Evolutionary conservation across 1,140 invertebrate species (phyloP).

Genomic region (Linepithema humile): DNA sequence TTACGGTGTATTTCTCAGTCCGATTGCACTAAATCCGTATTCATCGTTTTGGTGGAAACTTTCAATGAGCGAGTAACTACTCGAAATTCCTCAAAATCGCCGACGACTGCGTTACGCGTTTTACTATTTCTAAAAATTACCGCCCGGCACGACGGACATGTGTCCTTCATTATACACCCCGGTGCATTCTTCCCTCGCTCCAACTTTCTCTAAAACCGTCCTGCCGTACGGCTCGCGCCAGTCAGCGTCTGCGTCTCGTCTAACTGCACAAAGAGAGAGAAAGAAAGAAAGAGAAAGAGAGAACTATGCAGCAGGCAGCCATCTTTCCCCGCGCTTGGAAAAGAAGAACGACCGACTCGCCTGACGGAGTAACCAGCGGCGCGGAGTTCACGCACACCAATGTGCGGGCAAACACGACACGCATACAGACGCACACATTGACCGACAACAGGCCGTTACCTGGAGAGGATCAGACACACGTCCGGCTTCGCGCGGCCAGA

Average conservation of each 20-base stretch:
- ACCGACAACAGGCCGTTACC: neutral
- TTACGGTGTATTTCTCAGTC: neutral
- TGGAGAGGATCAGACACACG: neutral
- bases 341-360: conserved; percentile 39
- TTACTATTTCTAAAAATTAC: conserved; percentile 29
- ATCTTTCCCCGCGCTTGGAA: conserved; percentile 38
- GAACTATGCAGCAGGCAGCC: conserved; percentile 10
- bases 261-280: conserved; percentile 25
- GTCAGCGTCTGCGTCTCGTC: conserved; percentile 40
- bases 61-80: no score
- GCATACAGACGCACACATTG: neutral
- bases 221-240: conserved; percentile 7
- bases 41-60: neutral
- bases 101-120: neutral
- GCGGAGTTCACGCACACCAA: conserved; percentile 10
- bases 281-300: neutral
- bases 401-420: neutral
- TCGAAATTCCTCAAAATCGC: neutral
- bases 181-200: neutral
- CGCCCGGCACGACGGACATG: neutral
- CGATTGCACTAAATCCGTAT: neutral
- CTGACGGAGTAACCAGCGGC: neutral
- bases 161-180: conserved; percentile 30
- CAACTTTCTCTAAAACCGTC: conserved; percentile 49
- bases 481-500: neutral